These are phyloP conservation scores for Oreochromis tanganicae DNA, from an alignment of 2,113 vertebrate genomes.

Conservation along the genomic window DNA sequence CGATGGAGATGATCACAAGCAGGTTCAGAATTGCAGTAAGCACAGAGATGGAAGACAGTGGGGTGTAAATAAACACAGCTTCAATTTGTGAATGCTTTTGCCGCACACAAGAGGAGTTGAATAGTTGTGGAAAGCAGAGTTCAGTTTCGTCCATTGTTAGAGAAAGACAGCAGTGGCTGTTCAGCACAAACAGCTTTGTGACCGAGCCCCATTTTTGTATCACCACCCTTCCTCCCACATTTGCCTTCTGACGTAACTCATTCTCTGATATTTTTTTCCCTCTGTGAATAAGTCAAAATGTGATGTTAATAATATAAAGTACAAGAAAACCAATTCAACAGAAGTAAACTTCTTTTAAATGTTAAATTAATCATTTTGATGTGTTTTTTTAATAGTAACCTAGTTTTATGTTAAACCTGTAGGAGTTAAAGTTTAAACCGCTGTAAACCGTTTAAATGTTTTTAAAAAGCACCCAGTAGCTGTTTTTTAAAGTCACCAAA, in stretches of 20 bases:
- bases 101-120: background rate
- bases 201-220: background rate
- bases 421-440: background rate
- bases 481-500: background rate
- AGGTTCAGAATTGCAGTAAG: accelerated
- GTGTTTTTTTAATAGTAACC: background rate
- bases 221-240: background rate
- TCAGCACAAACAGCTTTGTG: background rate
- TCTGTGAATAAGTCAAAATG: background rate
- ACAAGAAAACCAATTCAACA: background rate
- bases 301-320: background rate
- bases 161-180: background rate
- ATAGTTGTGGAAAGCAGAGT: background rate
- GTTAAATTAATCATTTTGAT: background rate
- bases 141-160: background rate
- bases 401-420: background rate
- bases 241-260: background rate
- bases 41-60: background rate
- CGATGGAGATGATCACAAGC: accelerated
- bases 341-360: background rate
- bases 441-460: background rate
- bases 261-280: background rate
- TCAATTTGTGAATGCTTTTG: accelerated
- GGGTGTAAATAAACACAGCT: background rate
- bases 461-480: background rate